phyloP scores from a whole-genome alignment of 2,113 vertebrate species.

The Malaclemys terrapin region DNA sequence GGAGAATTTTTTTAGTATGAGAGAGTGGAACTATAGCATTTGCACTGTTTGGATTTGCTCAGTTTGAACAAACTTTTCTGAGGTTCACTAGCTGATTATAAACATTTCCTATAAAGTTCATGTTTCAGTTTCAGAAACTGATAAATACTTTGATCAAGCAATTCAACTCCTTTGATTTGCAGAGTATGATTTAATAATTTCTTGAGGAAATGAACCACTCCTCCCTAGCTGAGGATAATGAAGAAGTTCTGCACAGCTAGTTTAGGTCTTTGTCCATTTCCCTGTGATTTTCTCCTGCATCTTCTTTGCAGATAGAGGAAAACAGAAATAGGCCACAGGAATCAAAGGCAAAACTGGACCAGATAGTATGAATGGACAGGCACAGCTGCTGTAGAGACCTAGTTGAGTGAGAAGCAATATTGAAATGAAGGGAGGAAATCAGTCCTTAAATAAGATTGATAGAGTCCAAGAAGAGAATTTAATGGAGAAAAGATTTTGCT shows the following conservation, averaged over 20 bases:
- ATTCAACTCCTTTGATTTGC: not conserved
- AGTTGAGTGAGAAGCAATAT: not conserved
- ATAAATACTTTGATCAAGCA: not conserved
- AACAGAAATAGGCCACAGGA: not conserved
- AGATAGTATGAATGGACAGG: not conserved
- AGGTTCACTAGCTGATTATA: not conserved
- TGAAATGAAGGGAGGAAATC: not conserved
- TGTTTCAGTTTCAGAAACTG: not conserved
- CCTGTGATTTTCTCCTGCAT: not conserved
- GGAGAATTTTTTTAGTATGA: not conserved
- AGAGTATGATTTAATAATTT: not conserved
- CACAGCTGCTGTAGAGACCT: not conserved
- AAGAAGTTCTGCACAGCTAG: not conserved
- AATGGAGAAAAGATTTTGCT: not conserved
- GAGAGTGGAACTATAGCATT: not conserved
- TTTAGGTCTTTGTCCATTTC: not conserved
- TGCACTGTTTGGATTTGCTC: not conserved
- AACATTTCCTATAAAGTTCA: not conserved
- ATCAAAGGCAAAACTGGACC: not conserved
- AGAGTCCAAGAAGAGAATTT: conserved; percentile 9
- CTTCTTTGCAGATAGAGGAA: not conserved
- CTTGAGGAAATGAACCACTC: not conserved
- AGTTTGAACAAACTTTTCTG: not conserved
- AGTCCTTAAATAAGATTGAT: not conserved
- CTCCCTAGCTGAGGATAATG: not conserved